A percentile compares a stretch with the other conserved stretches of the same genome.
Conservation (phyloP, 2,888 invertebrate species). For the Orthosia gothica region DNA sequence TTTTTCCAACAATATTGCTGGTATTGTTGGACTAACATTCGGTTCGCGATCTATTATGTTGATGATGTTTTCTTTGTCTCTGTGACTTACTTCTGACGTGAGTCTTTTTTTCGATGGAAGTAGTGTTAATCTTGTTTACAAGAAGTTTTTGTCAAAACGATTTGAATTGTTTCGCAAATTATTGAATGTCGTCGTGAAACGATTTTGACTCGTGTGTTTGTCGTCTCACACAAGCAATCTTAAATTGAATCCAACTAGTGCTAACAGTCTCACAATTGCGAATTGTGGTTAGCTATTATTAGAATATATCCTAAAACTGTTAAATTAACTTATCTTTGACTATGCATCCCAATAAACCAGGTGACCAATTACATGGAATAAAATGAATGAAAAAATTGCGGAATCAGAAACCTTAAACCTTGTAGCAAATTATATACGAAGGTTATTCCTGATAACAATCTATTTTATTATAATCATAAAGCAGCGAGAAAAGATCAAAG, state of each 20-base stretch:
- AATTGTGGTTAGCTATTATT: constrained; percentile 8
- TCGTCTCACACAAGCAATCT: constrained; percentile 8
- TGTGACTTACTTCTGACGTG: constrained; percentile 6
- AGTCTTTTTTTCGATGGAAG: constrained; percentile 10
- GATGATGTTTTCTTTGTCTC: constrained; percentile 33
- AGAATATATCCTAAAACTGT: constrained; percentile 1
- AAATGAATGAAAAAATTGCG: constrained; percentile 33
- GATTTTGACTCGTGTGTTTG: constrained; percentile 6
- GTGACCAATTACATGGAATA: background rate
- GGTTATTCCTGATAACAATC: constrained; percentile 35
- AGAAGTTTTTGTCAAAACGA: constrained; percentile 5
- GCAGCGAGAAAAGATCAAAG: constrained; percentile 1
- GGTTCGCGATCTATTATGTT: constrained; percentile 35
- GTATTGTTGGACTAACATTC: constrained; percentile 37
- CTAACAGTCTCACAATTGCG: constrained; percentile 6
- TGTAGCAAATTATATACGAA: constrained; percentile 23
- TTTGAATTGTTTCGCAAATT: constrained; percentile 18
- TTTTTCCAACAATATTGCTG: constrained; percentile 36
- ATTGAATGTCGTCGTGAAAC: background rate
- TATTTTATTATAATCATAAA: constrained; percentile 25
- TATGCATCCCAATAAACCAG: background rate
- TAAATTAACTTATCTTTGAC: background rate
- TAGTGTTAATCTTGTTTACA: constrained; percentile 9
- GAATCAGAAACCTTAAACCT: constrained; percentile 26
- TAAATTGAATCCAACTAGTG: constrained; percentile 28